Conservation (phyloP, 2,797 vertebrate species). For the Decapterus maruadsi region DNA sequence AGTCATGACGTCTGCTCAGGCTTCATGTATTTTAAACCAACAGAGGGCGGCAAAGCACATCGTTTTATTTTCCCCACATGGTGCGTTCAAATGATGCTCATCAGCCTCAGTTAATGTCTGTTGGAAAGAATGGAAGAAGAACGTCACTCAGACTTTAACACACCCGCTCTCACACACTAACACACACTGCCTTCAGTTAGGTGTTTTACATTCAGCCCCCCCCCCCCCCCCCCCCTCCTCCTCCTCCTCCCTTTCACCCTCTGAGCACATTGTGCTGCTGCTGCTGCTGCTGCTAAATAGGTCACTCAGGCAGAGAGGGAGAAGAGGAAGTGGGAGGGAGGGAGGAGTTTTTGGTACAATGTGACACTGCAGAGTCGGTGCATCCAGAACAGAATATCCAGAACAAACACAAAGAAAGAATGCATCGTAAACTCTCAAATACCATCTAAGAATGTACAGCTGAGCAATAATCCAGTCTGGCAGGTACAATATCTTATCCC, state of each 20-base stretch:
- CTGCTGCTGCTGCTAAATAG: conserved; percentile 78
- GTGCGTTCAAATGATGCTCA: conserved; percentile 30
- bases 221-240: conserved; percentile 13
- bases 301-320: conserved; percentile 80
- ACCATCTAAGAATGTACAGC: no score
- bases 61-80: conserved; percentile 2
- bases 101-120: conserved; percentile 28
- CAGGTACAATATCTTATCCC: no score
- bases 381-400: no score
- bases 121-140: conserved; percentile 46
- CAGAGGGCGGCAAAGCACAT: conserved; percentile 70
- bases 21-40: conserved; percentile 41
- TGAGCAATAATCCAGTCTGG: no score
- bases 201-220: conserved; percentile 58
- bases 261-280: conserved; percentile 47
- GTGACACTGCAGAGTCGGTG: conserved; percentile 61
- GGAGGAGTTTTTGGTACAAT: conserved; percentile 55
- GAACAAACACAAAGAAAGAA: no score
- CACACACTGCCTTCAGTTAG: conserved; percentile 15
- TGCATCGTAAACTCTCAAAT: no score
- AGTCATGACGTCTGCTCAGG: no score
- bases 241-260: conserved; percentile 36
- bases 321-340: conserved; percentile 33
- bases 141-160: conserved; percentile 35
- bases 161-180: conserved; percentile 35